A percentile compares a stretch with the other conserved stretches of the same genome.
Conservation (phyloP, 2,888 invertebrate species). For the Ochropacha duplaris region DNA sequence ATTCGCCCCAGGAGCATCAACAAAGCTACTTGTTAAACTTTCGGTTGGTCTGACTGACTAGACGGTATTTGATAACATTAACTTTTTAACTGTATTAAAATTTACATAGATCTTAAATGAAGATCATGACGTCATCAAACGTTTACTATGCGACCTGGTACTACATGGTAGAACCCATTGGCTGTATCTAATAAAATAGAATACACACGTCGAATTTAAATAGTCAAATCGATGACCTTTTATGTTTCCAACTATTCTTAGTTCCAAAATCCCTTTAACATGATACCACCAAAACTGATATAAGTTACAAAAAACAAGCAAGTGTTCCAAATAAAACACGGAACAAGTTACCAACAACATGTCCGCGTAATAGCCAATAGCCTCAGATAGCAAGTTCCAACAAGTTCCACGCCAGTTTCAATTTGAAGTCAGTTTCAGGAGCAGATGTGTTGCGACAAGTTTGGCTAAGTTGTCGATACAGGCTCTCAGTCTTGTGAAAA, state of each 20-base stretch:
- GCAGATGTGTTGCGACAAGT: conserved; percentile 33
- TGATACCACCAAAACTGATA: neutral
- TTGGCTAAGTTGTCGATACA: conserved; percentile 19
- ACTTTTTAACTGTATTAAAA: neutral
- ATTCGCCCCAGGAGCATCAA: neutral
- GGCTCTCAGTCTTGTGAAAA: conserved; percentile 15
- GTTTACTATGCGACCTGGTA: too few relatives aligned
- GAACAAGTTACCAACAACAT: conserved; percentile 2
- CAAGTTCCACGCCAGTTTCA: conserved; percentile 33
- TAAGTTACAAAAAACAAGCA: neutral
- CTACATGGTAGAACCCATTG: neutral
- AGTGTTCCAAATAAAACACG: neutral
- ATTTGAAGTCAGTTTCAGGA: conserved; percentile 26
- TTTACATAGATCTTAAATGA: neutral
- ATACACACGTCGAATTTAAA: neutral
- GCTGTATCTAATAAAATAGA: neutral
- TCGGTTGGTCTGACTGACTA: neutral
- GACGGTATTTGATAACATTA: neutral
- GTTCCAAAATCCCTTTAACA: neutral
- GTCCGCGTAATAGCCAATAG: conserved; percentile 23
- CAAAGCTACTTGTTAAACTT: conserved; percentile 1
- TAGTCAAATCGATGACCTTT: neutral
- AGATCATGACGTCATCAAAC: too few relatives aligned
- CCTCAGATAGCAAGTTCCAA: conserved; percentile 15
- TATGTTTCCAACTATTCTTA: neutral